phyloP scores from a whole-genome alignment of 2,888 invertebrate species.

The Branchellion lobata region DNA sequence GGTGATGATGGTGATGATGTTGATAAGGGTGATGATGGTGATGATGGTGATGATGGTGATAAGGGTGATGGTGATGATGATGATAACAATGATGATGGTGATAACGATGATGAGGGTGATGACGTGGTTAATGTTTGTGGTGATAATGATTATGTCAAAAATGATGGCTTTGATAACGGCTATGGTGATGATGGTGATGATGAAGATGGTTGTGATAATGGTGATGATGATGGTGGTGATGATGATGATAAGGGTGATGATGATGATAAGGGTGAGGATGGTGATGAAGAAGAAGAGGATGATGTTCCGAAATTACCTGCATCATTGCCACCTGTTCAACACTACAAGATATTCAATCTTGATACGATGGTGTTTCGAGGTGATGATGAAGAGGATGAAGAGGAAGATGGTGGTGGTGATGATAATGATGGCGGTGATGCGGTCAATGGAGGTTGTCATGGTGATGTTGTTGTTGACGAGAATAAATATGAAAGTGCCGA shows the following conservation, averaged over 20 bases:
- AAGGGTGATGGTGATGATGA: neutral
- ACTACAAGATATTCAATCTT: too few species aligned
- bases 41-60: neutral
- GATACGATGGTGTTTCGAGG: neutral
- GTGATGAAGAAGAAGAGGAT: neutral
- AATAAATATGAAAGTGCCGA: too few species aligned
- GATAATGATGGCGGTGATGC: too few species aligned
- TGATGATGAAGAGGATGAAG: neutral
- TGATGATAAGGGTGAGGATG: neutral
- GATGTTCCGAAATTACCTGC: neutral
- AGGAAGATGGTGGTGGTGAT: neutral
- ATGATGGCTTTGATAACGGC: too few species aligned
- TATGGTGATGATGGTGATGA: neutral
- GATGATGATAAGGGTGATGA: neutral
- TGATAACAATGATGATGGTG: neutral
- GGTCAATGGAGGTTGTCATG: neutral
- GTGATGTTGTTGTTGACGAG: too few species aligned
- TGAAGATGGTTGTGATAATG: neutral
- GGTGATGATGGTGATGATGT: too few species aligned
- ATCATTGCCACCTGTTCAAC: neutral
- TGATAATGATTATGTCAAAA: neutral
- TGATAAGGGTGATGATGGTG: too few species aligned
- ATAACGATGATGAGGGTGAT: neutral
- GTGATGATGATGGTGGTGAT: neutral
- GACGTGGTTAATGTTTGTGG: neutral